phyloP scores from a whole-genome alignment of 2,113 vertebrate genomes.

The Anhinga anhinga region DNA sequence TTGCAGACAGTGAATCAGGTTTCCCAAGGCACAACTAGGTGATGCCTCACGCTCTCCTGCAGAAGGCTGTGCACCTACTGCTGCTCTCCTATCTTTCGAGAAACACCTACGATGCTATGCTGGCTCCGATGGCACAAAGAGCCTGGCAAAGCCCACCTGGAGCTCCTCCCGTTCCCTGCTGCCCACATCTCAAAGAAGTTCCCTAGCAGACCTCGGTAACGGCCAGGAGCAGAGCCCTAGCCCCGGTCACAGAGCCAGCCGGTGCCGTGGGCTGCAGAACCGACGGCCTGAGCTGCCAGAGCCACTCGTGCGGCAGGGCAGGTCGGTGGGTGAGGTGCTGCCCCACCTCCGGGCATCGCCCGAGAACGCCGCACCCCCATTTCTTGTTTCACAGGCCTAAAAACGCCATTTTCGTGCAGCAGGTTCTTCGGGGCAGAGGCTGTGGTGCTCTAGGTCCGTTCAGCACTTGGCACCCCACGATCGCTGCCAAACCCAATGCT shows the following conservation, averaged over 20 bases:
- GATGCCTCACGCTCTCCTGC: background rate
- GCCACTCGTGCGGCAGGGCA: accelerated
- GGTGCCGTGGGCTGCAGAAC: background rate
- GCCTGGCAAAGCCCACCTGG: background rate
- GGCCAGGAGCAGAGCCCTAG: background rate
- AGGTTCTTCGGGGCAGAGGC: background rate
- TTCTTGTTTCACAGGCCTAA: background rate
- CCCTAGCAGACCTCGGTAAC: background rate
- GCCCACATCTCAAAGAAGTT: background rate
- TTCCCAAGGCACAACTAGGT: background rate
- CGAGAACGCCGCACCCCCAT: background rate
- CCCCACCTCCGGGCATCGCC: background rate
- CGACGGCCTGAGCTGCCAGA: accelerated
- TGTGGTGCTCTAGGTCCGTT: accelerated
- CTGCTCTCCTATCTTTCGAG: background rate
- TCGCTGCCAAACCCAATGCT: accelerated
- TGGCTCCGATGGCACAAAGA: background rate
- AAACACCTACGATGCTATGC: accelerated
- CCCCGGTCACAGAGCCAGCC: background rate
- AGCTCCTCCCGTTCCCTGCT: background rate
- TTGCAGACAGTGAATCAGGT: background rate
- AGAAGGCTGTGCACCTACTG: no score
- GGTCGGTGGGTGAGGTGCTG: background rate
- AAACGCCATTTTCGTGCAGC: accelerated
- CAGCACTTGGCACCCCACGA: accelerated